A percentile compares a stretch with the other conserved stretches of the same genome.
Evolutionary conservation across 2,113 vertebrate species (phyloP).

Genomic region (Isichthys henryi): DNA sequence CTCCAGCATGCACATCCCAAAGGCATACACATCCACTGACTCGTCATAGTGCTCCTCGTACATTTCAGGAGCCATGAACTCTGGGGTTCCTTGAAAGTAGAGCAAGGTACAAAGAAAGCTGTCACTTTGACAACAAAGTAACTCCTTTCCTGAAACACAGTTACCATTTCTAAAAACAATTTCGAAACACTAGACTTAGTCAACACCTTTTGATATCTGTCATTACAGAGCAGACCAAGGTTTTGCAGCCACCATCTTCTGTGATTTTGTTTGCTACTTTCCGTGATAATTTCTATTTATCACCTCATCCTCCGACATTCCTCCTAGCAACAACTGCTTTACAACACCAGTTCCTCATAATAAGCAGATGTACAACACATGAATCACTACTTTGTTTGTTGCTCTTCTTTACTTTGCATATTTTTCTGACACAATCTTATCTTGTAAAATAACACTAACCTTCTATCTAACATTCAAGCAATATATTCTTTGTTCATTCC

Average conservation of each 20-base stretch:
- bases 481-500: not conserved
- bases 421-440: not conserved
- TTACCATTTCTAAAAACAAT: not conserved
- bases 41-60: slow-evolving; percentile 92
- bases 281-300: not conserved
- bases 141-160: not conserved
- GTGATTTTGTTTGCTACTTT: not conserved
- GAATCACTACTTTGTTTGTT: not conserved
- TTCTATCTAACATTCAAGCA: not conserved
- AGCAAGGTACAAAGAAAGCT: slow-evolving; percentile 6
- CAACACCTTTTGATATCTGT: not conserved
- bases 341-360: not conserved
- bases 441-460: not conserved
- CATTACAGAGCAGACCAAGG: not conserved
- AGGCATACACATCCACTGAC: slow-evolving; percentile 87
- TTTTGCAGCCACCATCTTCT: not conserved
- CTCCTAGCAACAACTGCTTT: not conserved
- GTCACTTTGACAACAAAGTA: not conserved
- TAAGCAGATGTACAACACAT: not conserved
- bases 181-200: not conserved
- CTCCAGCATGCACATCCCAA: slow-evolving; percentile 93
- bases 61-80: slow-evolving; percentile 95
- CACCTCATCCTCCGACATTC: not conserved
- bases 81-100: slow-evolving; percentile 72
- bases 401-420: not conserved